A percentile compares a stretch with the other conserved stretches of the same genome.
These are phyloP conservation scores for Arnoldichthys spilopterus DNA, from an alignment of 2,797 vertebrate genomes.

Conservation along the genomic window DNA sequence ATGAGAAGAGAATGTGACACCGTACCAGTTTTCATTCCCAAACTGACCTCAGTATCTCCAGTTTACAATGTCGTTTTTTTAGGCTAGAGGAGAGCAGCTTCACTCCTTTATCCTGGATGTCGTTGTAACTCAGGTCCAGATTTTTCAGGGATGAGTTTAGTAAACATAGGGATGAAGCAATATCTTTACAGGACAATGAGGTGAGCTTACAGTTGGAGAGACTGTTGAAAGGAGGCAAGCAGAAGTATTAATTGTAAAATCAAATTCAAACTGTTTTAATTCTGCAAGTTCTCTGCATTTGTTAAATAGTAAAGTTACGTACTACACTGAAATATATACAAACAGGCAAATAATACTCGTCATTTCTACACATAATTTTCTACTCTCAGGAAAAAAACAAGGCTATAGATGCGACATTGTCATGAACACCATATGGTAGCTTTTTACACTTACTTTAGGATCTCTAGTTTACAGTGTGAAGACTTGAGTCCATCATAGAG, in stretches of 20 bases:
- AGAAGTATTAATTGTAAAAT: no score
- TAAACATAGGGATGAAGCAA: background rate
- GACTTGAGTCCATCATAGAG: conserved; percentile 30
- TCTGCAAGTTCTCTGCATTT: no score
- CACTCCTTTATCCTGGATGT: conserved; percentile 38
- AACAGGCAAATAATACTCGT: no score
- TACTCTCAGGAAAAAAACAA: no score
- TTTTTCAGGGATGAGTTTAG: background rate
- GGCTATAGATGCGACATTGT: no score
- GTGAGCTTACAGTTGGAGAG: conserved; percentile 20
- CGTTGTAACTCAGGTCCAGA: conserved; percentile 42
- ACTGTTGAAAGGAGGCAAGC: background rate
- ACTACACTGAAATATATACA: no score
- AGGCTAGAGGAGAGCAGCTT: conserved; percentile 19
- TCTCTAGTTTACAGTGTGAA: conserved; percentile 46
- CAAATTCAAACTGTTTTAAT: no score
- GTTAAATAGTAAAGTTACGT: no score
- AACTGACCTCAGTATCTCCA: conserved; percentile 44
- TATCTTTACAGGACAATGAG: conserved; percentile 1
- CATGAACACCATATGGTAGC: no score
- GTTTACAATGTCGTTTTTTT: conserved; percentile 20
- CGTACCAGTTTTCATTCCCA: background rate
- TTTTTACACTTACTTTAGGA: conserved; percentile 32
- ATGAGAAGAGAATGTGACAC: background rate
- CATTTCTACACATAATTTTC: no score